phyloP scores from a whole-genome alignment of 2,797 vertebrate species.

The Diceros bicornis region DNA sequence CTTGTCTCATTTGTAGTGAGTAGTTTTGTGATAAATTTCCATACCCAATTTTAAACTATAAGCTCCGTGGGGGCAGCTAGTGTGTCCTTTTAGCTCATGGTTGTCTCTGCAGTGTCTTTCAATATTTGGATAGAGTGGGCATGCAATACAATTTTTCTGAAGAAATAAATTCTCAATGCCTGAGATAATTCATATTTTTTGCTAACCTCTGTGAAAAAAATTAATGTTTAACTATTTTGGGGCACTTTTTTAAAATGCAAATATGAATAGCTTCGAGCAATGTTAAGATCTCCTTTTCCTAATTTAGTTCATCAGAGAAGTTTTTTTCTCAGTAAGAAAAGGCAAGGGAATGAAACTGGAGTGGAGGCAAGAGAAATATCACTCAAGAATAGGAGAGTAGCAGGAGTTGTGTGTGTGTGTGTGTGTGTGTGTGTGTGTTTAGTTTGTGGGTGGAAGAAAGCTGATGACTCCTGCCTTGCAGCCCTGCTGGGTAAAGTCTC shows the following conservation, averaged over 20 bases:
- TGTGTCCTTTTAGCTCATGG: neutral
- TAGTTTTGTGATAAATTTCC: neutral
- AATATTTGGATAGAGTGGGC: neutral
- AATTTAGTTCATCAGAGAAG: slow-evolving; percentile 11
- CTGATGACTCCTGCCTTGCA: neutral
- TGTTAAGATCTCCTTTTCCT: slow-evolving; percentile 27
- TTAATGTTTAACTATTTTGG: neutral
- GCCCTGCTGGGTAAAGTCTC: neutral
- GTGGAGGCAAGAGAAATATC: neutral
- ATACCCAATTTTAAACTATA: neutral
- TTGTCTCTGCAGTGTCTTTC: neutral
- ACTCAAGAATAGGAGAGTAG: neutral
- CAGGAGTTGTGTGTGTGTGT: neutral
- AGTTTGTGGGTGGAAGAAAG: neutral
- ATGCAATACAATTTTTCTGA: neutral
- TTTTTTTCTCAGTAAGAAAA: neutral
- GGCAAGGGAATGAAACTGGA: neutral
- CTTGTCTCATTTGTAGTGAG: neutral
- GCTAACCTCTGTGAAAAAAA: neutral
- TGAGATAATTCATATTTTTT: slow-evolving; percentile 40
- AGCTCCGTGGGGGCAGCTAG: neutral
- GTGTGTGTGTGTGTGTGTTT: neutral
- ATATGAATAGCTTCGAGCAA: neutral
- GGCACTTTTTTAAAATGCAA: slow-evolving; percentile 52
- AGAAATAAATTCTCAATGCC: neutral